Evolutionary conservation across 2,113 vertebrate genomes (phyloP).

Genomic region (Bos indicus): DNA sequence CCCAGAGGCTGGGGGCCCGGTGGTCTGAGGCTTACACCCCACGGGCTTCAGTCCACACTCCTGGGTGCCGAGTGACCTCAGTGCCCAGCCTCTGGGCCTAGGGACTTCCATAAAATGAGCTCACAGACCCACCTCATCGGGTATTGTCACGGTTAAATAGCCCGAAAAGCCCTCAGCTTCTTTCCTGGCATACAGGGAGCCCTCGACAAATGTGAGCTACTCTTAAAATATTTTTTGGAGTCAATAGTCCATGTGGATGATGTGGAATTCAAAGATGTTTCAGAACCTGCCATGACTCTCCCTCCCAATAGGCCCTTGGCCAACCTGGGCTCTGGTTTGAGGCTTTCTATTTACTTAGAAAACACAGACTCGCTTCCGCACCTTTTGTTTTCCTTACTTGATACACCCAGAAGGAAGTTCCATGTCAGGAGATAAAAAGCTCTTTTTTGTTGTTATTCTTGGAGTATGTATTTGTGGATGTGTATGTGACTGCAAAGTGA

Average conservation of each 20-base stretch:
- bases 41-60: not conserved
- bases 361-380: not conserved
- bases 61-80: not conserved
- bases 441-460: not conserved
- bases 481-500: not conserved
- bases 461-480: not conserved
- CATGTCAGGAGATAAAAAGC: not conserved
- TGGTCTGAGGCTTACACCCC: not conserved
- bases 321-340: not conserved
- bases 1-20: not conserved
- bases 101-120: too few relatives aligned
- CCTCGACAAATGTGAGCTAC: not conserved
- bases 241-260: not conserved
- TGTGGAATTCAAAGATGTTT: not conserved
- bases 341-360: not conserved
- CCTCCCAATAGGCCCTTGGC: not conserved
- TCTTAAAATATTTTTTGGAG: not conserved
- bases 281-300: not conserved
- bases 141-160: not conserved
- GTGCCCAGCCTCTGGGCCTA: not conserved
- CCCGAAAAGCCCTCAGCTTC: not conserved
- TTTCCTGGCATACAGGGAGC: too few relatives aligned
- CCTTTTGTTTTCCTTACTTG: not conserved
- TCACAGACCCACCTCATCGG: not conserved
- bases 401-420: not conserved